Base-by-base conservation (phyloP, 2,113 vertebrate genomes). In the Calidris pygmaea region DNA sequence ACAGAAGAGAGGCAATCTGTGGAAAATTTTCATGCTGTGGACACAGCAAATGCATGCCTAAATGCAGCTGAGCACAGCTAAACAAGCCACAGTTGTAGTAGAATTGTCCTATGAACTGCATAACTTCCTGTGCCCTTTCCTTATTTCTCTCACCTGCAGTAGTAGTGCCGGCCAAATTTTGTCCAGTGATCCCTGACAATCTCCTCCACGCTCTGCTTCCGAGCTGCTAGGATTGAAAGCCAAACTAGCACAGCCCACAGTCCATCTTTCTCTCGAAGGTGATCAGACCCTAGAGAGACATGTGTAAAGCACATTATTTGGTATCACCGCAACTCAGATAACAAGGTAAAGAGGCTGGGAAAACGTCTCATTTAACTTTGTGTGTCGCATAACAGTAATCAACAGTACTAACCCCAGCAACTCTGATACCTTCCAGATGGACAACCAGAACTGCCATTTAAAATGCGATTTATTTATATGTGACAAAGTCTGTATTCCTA, bases 251-350 rank as follows among this genome's bases (percentile, higher is more conserved):
- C 99, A 29, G 99, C 99, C 99, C 99, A 99, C 48, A 99, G 97
- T 45, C 99, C 99, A 35, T 99, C 99, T 90, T 99, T 99, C 96
- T 99, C 99, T 65, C 99, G 98, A 93, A 99, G 99, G 96, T 99
- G 99, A 96, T 99, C 99, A 43, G 99, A 99, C 37, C 99, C 99
- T 99, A 84, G 34, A 65, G 47, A 94, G 55, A 97, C 41, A 97
- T 12, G 93, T 8, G 34, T 21, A 85, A 94, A 76, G 19, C 12
- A 63, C 30, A 55, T 78, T 84, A 81, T 43, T 95, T 52, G 32
- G 13, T 53, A 87, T 65, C 53, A 66, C 26, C 35, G 6, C 13
- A 78, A 72, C 48, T 26, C 23, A 76, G 56, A 82, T 92, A 92
- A 71, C 24, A 87, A 88, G 14, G 30, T 53, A 9, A 70, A 48